Base-by-base conservation (phyloP, 2,888 invertebrate species). In the Deilephila elpenor region DNA sequence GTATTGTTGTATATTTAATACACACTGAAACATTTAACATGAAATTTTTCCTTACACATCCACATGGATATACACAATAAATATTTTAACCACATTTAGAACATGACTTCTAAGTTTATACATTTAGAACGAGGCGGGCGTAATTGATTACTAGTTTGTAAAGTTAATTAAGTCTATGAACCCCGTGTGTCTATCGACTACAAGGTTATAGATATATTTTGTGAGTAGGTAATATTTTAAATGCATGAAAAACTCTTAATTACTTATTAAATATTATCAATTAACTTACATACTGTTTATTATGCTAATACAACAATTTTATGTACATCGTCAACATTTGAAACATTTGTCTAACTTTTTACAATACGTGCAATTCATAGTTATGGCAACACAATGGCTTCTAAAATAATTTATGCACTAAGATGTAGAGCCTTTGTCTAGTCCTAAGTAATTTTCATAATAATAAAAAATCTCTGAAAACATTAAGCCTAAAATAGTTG, bases 11-110 rank as follows among this genome's bases (percentile, higher is more conserved):
- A 67, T 67, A 51, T 51, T 67, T 51, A 51, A 67, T 51, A 71
- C 71, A 61, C 29, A 61, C 29, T n/a, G 61, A 51, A 71, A 71
- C 71, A 71, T 71, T 71, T 51, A 71, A 71, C 60, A 61, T 71
- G 19, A 25, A 51, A 37, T 59, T 37, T 59, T 14, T 61, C 25
- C 25, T 25, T 64, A 67, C 64, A 67, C 25, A 51, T 51, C 44
- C 44, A 67, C 44, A 44, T 44, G 37, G 64, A 64, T 51, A 67
- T 51, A 67, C 37, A 64, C 1, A 51, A 67, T 67, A 67, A 67
- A 67, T 67, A 67, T 67, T 64, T 14, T 25, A 67, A 67, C 67
- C 51, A 67, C 44, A 25, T 67, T 51, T 17, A 44, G 14, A 25
- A 51, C 51, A 56, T 56, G 56, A 56, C 56, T 56, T 25, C 7